Evolutionary conservation across 2,888 invertebrate genomes (phyloP).

Genomic region (Hecatera dysodea): DNA sequence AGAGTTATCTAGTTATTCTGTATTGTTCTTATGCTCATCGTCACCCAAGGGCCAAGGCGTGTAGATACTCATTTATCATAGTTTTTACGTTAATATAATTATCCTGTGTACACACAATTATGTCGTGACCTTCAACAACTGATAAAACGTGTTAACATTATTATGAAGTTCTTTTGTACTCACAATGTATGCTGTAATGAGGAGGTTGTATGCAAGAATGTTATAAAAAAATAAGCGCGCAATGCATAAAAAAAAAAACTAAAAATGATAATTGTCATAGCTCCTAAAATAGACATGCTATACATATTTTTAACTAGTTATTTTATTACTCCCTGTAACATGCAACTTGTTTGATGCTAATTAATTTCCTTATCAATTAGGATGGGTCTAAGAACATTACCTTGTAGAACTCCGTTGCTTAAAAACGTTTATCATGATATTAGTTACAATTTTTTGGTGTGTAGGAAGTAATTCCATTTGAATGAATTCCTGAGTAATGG

Average conservation of each 20-base stretch:
- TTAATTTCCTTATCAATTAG: neutral
- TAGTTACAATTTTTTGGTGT: neutral
- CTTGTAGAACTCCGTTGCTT: neutral
- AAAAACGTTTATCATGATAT: neutral
- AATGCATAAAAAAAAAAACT: constrained; percentile 1
- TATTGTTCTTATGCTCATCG: constrained; percentile 24
- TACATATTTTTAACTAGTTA: neutral
- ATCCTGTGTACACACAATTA: constrained; percentile 43
- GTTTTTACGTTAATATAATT: constrained; percentile 43
- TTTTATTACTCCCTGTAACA: neutral
- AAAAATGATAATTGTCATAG: neutral
- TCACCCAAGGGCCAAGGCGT: constrained; percentile 53
- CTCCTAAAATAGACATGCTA: neutral
- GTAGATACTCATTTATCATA: constrained; percentile 40
- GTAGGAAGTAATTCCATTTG: neutral
- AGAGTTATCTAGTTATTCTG: constrained; percentile 10
- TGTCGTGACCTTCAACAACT: constrained; percentile 50
- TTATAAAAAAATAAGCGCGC: constrained; percentile 8
- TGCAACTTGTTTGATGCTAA: neutral
- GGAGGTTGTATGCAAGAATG: constrained; percentile 27
- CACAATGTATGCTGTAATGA: constrained; percentile 38
- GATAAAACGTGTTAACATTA: constrained; percentile 49
- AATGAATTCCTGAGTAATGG: neutral
- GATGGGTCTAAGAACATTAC: neutral
- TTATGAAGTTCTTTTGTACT: constrained; percentile 45